These are phyloP conservation scores for Cryptosula pallasiana DNA, from an alignment of 2,888 invertebrate genomes.

Conservation along the genomic window DNA sequence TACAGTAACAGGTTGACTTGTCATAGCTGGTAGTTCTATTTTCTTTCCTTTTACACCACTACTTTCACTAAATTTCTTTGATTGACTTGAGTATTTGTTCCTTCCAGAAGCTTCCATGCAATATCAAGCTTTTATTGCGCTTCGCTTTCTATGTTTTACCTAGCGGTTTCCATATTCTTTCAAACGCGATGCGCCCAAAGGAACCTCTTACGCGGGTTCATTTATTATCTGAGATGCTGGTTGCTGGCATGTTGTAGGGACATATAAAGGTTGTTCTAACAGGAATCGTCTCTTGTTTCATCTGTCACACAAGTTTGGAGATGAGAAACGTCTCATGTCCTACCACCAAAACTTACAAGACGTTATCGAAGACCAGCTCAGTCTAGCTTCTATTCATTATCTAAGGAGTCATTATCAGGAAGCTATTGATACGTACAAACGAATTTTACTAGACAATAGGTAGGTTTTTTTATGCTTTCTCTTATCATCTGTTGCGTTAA, in stretches of 20 bases:
- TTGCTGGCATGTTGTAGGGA: conserved; percentile 25
- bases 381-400: conserved; percentile 92
- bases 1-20: not conserved
- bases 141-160: not conserved
- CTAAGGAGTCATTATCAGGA: conserved; percentile 94
- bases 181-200: conserved; percentile 2
- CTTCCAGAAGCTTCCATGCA: not conserved
- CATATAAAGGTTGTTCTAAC: not conserved
- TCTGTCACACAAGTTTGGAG: conserved; percentile 83
- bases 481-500: no score
- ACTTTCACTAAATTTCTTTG: no score
- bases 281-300: conserved; percentile 83
- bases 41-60: not conserved
- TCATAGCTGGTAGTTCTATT: not conserved
- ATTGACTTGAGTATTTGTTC: no score
- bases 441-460: conserved; percentile 85
- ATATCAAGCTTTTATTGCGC: not conserved
- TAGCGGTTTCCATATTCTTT: not conserved
- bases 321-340: conserved; percentile 76
- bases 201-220: not conserved
- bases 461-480: no score
- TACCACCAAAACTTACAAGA: conserved; percentile 80
- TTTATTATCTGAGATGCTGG: conserved; percentile 1
- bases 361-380: conserved; percentile 87
- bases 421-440: conserved; percentile 95